Conservation (phyloP, 2,113 vertebrate genomes). For the Psilopogon haemacephalus region DNA sequence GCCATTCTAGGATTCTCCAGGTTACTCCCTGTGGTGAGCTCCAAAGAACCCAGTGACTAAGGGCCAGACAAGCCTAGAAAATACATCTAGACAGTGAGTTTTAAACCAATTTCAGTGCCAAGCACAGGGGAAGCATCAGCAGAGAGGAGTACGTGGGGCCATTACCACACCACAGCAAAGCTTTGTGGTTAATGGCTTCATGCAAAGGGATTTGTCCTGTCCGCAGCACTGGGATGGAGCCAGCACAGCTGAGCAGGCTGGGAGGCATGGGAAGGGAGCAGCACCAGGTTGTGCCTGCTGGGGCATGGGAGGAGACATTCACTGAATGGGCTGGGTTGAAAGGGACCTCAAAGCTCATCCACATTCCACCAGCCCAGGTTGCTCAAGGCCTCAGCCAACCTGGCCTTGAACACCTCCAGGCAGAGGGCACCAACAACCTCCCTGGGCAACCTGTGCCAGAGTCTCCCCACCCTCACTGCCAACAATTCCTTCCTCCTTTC, state of each 20-base stretch:
- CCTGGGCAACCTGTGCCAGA: no score
- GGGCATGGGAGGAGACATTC: no score
- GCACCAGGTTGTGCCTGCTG: no score
- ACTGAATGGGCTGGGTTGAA: no score
- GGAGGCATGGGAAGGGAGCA: background rate
- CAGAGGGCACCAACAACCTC: no score
- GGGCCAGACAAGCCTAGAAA: background rate
- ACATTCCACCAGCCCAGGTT: no score
- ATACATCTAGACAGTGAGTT: background rate
- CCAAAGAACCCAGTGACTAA: background rate
- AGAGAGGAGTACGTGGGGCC: background rate
- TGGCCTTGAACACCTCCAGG: no score
- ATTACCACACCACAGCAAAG: fast-evolving
- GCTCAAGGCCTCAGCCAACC: no score
- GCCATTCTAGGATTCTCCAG: background rate
- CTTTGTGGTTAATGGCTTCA: background rate
- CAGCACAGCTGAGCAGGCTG: background rate
- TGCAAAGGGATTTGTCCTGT: background rate
- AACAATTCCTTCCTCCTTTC: no score
- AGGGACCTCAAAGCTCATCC: no score
- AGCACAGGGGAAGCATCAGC: background rate
- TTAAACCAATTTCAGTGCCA: background rate
- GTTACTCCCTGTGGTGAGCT: background rate
- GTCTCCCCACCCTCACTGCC: no score
- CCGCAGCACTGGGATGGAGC: background rate